A percentile compares a stretch with the other conserved stretches of the same genome.
These are phyloP conservation scores for Leptodactylus fallax DNA, from an alignment of 2,797 vertebrate species.

Conservation along the genomic window DNA sequence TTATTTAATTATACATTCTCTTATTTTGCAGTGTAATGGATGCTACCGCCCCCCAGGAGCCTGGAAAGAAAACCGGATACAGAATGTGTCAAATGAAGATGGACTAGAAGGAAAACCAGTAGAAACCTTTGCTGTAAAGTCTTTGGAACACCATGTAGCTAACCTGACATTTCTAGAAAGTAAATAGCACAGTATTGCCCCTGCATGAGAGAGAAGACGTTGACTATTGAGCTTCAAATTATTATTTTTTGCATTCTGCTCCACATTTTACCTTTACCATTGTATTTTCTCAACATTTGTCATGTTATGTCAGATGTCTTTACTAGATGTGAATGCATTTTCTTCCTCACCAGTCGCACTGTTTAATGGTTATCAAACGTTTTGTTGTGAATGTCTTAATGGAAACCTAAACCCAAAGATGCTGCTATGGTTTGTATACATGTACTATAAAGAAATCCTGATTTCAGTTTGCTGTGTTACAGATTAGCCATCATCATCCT, in stretches of 20 bases:
- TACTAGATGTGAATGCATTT: conserved; percentile 71
- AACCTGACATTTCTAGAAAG: conserved; percentile 87
- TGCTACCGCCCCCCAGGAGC: conserved; percentile 81
- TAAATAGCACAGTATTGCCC: conserved; percentile 72
- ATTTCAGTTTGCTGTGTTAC: conserved; percentile 63
- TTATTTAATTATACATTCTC: background rate
- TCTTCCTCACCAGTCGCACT: conserved; percentile 63
- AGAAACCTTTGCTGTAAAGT: conserved; percentile 82
- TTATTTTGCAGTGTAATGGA: conserved; percentile 77
- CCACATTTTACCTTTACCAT: conserved; percentile 70
- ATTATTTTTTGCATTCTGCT: conserved; percentile 4
- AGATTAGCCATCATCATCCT: conserved; percentile 57
- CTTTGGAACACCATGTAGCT: conserved; percentile 85
- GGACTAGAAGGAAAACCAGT: conserved; percentile 78
- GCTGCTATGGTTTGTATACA: conserved; percentile 70
- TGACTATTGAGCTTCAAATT: conserved; percentile 50
- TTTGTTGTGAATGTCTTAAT: conserved; percentile 74
- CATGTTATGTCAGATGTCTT: conserved; percentile 63
- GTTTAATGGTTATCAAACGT: conserved; percentile 66
- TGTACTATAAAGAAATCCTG: conserved; percentile 63
- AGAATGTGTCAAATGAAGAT: conserved; percentile 77
- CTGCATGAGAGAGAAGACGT: conserved; percentile 44
- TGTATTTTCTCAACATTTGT: conserved; percentile 65
- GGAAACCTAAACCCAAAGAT: conserved; percentile 81
- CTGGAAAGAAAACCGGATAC: conserved; percentile 83